Conservation (phyloP, 1,140 invertebrate genomes). For the Drosophila athabasca region DNA sequence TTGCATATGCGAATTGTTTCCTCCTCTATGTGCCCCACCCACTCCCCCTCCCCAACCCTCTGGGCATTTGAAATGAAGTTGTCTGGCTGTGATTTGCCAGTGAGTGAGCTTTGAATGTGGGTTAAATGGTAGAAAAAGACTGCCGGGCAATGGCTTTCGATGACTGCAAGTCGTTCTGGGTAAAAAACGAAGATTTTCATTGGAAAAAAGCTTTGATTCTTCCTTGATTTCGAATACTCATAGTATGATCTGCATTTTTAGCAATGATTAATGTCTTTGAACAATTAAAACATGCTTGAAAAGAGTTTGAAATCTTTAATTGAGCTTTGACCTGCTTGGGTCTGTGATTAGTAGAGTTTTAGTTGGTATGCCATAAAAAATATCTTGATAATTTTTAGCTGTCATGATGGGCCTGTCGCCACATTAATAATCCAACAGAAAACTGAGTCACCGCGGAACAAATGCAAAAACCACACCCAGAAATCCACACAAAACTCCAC, state of each 20-base stretch:
- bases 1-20: constrained; percentile 33
- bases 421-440: constrained; percentile 45
- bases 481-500: constrained; percentile 10
- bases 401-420: constrained; percentile 24
- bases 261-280: too few species aligned
- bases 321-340: too few species aligned
- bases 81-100: constrained; percentile 43
- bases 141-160: constrained; percentile 38
- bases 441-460: constrained; percentile 10
- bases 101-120: constrained; percentile 41
- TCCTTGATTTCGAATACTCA: too few species aligned
- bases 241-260: too few species aligned
- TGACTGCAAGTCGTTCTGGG: constrained; percentile 18
- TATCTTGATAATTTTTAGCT: constrained; percentile 29
- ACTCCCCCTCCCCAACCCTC: background rate
- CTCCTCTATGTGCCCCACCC: background rate
- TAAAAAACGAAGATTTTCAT: too few species aligned
- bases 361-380: constrained; percentile 22
- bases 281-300: too few species aligned
- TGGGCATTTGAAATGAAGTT: constrained; percentile 37
- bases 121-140: constrained; percentile 37
- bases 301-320: too few species aligned
- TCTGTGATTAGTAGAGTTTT: too few species aligned
- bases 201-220: too few species aligned
- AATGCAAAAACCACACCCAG: constrained; percentile 48